These are phyloP conservation scores for Pseudolaguvia tuberculata DNA, from an alignment of 2,113 vertebrate species.

Conservation along the genomic window DNA sequence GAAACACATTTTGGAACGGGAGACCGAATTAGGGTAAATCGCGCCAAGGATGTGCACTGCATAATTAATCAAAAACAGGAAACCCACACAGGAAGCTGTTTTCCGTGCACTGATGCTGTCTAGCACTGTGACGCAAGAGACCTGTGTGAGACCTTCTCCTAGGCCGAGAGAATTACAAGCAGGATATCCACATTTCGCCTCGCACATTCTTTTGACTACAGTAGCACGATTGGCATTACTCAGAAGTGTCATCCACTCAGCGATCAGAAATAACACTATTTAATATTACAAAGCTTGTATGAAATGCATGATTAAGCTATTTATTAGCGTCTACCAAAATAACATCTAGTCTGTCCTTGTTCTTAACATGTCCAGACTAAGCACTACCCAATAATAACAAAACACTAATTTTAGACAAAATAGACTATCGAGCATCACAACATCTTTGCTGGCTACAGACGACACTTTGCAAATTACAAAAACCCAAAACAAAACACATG, in stretches of 20 bases:
- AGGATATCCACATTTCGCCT: conserved; percentile 34
- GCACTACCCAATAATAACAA: conserved; percentile 9
- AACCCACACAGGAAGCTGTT: conserved; percentile 28
- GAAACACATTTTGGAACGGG: conserved; percentile 3
- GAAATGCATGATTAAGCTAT: not conserved
- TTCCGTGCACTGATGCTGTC: conserved; percentile 21
- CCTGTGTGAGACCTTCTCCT: conserved; percentile 14
- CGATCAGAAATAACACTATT: not conserved
- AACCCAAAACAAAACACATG: too few species aligned
- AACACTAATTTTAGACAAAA: conserved; percentile 10
- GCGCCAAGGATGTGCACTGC: conserved; percentile 13
- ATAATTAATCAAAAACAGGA: conserved; percentile 9
- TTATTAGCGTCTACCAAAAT: not conserved
- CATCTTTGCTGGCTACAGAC: conserved; percentile 3
- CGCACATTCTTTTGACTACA: not conserved
- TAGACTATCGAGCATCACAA: not conserved
- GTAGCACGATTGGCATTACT: not conserved
- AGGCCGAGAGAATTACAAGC: not conserved
- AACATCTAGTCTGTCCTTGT: not conserved
- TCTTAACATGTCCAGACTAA: conserved; percentile 5
- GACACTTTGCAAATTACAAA: too few species aligned
- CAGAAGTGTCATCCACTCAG: not conserved
- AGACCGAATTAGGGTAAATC: not conserved
- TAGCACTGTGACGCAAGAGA: conserved; percentile 34
- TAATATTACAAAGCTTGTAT: not conserved